phyloP scores from a whole-genome alignment of 2,888 invertebrate species.

The Eristalis pertinax region DNA sequence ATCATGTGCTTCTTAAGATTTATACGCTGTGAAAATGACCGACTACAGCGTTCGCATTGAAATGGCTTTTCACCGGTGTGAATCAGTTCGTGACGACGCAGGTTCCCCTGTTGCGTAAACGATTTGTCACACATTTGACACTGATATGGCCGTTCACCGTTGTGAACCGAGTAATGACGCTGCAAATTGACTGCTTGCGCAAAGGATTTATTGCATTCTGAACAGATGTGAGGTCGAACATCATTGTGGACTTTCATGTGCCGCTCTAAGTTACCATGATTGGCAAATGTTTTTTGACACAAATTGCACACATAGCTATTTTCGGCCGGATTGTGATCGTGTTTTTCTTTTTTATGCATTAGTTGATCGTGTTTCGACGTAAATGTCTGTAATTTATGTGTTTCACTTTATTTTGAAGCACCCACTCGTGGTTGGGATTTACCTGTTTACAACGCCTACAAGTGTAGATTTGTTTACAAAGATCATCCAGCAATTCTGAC shows the following conservation, averaged over 20 bases:
- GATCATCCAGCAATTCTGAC: slow-evolving; percentile 58
- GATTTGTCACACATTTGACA: slow-evolving; percentile 80
- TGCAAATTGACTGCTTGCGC: slow-evolving; percentile 80
- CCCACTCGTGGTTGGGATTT: neutral
- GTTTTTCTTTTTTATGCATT: slow-evolving; percentile 79
- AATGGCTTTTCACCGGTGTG: slow-evolving; percentile 81
- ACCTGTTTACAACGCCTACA: slow-evolving; percentile 66
- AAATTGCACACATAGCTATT: slow-evolving; percentile 79
- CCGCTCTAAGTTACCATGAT: slow-evolving; percentile 80
- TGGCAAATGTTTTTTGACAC: slow-evolving; percentile 80
- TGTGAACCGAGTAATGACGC: slow-evolving; percentile 80
- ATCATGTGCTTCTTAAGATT: slow-evolving; percentile 81
- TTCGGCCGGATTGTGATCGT: slow-evolving; percentile 78
- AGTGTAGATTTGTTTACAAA: slow-evolving; percentile 63
- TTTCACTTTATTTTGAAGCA: neutral
- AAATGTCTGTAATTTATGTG: slow-evolving; percentile 76
- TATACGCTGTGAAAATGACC: slow-evolving; percentile 80
- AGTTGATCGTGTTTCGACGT: slow-evolving; percentile 80
- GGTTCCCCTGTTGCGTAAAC: slow-evolving; percentile 81
- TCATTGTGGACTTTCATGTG: slow-evolving; percentile 81
- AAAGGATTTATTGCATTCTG: slow-evolving; percentile 79
- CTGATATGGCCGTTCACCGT: slow-evolving; percentile 80
- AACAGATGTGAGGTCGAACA: slow-evolving; percentile 79
- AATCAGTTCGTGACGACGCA: slow-evolving; percentile 80
- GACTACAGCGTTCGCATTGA: slow-evolving; percentile 80